Evolutionary conservation across 2,797 vertebrate genomes (phyloP), one percentile per base, ranked within the genome.

Genomic region (Poecilia wingei): DNA sequence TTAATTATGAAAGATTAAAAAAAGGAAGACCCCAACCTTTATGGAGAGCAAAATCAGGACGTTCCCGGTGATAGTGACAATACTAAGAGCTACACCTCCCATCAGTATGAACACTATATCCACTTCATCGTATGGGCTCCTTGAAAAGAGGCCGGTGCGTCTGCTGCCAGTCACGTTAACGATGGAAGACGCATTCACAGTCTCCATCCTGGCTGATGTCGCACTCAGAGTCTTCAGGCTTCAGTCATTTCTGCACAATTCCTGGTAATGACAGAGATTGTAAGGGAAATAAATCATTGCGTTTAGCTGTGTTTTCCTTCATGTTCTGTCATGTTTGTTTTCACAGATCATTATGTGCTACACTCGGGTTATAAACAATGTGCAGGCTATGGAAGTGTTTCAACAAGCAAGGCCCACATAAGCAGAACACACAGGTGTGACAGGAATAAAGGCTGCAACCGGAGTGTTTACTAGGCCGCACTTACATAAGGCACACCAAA

Each of bases 41-140:
- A 99, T 99, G 61, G 98, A 99, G 78, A 99, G 94, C 96, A 99
- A 98, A 91, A 99, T 98, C 91, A 99, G 94, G 91, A 99, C 96
- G 89, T 99, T 99, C 74, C 98, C 98, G 28, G 97, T 96, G 51
- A 98, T 95, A 0, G 98, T 99, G 94, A 99, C 94, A 33, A 99
- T 95, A 90, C 98, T 99, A 88, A 99, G 95, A 0, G 96, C 96
- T 78, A 97, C 97, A 0, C 97, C 96, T 84, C 98, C 97, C 0
- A 97, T 95, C 88, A 97, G 94, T 0, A 99, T 98, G 88, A 99
- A 96, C 1, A 96, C 93, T 81, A 97, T 94, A 92, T 99, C 97
- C 80, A 97, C 93, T 0, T 95, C 94, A 16, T 96, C 95, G 77
- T 97, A 98, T 5, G 95, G 93, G 90, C 93, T 96, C 22, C 25